Evolutionary conservation across 2,113 vertebrate genomes (phyloP).

Genomic region (Eonycteris spelaea): DNA sequence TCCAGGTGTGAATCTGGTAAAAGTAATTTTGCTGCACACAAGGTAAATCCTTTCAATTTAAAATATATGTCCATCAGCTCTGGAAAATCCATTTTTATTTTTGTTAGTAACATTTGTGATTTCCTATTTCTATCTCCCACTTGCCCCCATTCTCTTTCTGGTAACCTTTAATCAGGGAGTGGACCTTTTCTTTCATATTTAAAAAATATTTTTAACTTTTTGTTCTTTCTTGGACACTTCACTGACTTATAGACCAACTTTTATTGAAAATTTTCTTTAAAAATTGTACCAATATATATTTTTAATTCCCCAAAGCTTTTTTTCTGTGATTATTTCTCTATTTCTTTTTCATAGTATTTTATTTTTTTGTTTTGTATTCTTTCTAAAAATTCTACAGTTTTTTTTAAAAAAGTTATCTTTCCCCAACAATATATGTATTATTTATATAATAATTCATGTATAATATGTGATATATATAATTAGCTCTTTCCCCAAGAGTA

Average conservation of each 20-base stretch:
- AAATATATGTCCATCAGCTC: background rate
- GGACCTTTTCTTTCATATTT: background rate
- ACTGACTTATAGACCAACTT: background rate
- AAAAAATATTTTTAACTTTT: background rate
- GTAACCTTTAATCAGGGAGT: background rate
- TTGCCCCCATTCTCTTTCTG: background rate
- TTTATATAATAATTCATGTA: too few species aligned
- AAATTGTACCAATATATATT: background rate
- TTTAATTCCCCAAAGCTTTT: background rate
- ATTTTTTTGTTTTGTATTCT: background rate
- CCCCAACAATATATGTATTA: background rate
- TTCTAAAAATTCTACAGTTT: background rate
- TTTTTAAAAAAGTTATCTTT: background rate
- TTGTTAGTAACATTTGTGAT: background rate
- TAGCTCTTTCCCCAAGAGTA: background rate
- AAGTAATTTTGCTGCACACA: background rate
- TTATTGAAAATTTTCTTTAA: background rate
- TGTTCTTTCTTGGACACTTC: background rate
- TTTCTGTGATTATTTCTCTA: background rate
- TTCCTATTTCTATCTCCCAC: background rate
- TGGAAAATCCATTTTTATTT: background rate
- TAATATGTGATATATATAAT: background rate
- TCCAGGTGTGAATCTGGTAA: background rate
- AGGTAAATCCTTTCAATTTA: background rate
- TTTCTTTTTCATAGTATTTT: background rate